Percentiles rank a stretch among this genome's conserved stretches.
These are phyloP conservation scores for Antrozous pallidus DNA, from an alignment of 2,797 vertebrate genomes.

Conservation along the genomic window DNA sequence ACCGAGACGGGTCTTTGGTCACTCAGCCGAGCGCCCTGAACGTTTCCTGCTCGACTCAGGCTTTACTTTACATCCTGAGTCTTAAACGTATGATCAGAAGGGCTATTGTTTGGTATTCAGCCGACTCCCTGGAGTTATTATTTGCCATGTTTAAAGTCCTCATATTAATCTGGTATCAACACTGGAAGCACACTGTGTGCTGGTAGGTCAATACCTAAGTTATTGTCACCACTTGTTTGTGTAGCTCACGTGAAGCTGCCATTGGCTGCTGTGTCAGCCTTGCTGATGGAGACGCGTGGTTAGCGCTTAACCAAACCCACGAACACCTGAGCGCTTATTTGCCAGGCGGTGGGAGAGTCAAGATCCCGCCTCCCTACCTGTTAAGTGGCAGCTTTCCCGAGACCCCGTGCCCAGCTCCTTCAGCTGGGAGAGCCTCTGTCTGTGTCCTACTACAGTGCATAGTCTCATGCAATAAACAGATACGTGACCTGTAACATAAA, in stretches of 20 bases:
- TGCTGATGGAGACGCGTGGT: background rate
- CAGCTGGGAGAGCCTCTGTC: background rate
- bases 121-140: slow-evolving; percentile 43
- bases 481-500: background rate
- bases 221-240: background rate
- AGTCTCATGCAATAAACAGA: background rate
- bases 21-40: background rate
- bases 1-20: background rate
- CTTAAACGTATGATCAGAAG: slow-evolving; percentile 7
- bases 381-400: background rate
- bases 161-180: slow-evolving; percentile 9
- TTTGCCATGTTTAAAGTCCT: background rate
- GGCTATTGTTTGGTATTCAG: slow-evolving; percentile 32
- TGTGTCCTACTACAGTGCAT: background rate
- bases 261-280: background rate
- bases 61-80: slow-evolving; percentile 37
- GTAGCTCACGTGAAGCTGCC: background rate
- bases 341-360: background rate
- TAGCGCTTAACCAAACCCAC: background rate
- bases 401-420: background rate
- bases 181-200: slow-evolving; percentile 19
- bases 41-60: background rate
- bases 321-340: background rate
- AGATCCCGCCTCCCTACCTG: background rate
- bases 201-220: slow-evolving; percentile 8